Base-by-base conservation (phyloP, 2,888 invertebrate species). In the Teleogryllus oceanicus region DNA sequence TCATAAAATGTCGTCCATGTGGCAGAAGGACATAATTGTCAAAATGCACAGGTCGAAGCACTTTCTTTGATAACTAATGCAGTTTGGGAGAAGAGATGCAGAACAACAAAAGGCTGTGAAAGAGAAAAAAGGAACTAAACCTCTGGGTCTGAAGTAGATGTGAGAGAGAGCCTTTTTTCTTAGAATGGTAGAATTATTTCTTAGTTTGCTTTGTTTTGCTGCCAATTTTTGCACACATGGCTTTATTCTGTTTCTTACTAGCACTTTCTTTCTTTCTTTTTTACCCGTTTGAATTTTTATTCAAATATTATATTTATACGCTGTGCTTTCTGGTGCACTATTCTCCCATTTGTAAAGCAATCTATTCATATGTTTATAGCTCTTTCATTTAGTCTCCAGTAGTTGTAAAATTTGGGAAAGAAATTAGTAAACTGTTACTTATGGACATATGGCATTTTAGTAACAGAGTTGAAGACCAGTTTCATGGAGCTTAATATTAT, bases 101-200 rank as follows among this genome's bases (percentile, higher is more conserved):
- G 62, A 62, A 11, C 62, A 18, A 13, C 62, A 62, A 62, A 62
- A 62, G 62, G 62, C 62, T 8, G n/a, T 16, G 16, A 62, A n/a
- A 62, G n/a, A 62, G 16, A n/a, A 18, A 18, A 18, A n/a, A 62
- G 62, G 62, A 62, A 62, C 16, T 62, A 62, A 62, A 62, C 62
- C 62, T 62, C 16, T 62, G 62, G 62, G 62, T 62, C n/a, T 13
- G 16, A 62, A 62, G 62, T 62, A 62, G n/a, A 62, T 62, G 62
- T 18, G 62, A 62, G 62, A 62, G 62, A 62, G 62, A 62, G 62
- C 62, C 62, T 62, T 62, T 62, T 62, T 62, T 62, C 62, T 62
- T 62, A 62, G 62, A 62, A 62, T 62, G 62, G 62, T 62, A 62
- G 62, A 18, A 62, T 62, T 62, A 13, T 37, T 62, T 62, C 62